Conservation (phyloP, 1,140 invertebrate genomes). For the Drosophila bocki region DNA sequence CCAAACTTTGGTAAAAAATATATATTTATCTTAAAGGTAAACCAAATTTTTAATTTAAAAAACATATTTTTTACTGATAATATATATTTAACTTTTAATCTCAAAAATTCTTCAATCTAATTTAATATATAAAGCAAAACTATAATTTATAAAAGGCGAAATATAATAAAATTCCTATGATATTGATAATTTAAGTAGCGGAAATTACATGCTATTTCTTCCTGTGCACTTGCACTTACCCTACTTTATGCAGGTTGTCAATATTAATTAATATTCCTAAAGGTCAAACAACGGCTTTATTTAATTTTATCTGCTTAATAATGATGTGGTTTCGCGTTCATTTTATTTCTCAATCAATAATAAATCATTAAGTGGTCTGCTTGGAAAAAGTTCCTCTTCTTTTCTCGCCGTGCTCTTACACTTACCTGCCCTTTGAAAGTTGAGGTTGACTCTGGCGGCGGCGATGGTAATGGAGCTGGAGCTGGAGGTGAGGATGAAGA, state of each 20-base stretch:
- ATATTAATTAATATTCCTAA: conserved; percentile 11
- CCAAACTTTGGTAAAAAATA: neutral
- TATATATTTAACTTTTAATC: no score
- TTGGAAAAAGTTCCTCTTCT: neutral
- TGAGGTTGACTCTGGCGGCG: conserved; percentile 65
- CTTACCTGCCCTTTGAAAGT: conserved; percentile 77
- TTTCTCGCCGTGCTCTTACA: conserved; percentile 32
- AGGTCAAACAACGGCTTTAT: conserved; percentile 14
- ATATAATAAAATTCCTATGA: neutral
- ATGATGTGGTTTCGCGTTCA: conserved; percentile 1
- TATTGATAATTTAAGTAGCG: rapidly evolving
- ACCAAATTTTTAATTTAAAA: no score
- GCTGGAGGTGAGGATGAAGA: conserved; percentile 7
- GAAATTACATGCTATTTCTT: neutral
- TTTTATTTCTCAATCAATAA: conserved; percentile 1
- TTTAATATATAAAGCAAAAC: neutral
- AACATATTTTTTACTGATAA: no score
- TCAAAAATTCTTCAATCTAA: no score
- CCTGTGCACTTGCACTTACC: conserved; percentile 3
- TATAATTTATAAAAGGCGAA: neutral
- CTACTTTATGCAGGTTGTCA: conserved; percentile 5
- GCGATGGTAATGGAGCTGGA: conserved; percentile 34
- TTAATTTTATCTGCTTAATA: conserved; percentile 2
- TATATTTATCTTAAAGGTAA: no score
- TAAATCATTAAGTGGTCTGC: neutral